These are phyloP conservation scores for Pomatorhinus ruficollis DNA, from an alignment of 2,113 vertebrate species.

Conservation along the genomic window DNA sequence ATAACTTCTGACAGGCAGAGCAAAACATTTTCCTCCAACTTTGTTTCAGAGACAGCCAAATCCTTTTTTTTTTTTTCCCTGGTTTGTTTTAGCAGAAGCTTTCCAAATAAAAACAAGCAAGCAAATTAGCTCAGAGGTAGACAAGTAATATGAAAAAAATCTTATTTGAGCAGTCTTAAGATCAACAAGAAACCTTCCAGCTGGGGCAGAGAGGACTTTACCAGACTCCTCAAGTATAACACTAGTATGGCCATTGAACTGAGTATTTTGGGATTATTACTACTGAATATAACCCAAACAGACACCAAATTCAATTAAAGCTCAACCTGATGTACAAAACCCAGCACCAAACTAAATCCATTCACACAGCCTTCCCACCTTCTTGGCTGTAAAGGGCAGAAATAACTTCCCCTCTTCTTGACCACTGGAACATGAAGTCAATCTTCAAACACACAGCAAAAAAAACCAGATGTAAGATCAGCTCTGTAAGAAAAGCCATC, in stretches of 20 bases:
- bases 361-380: not conserved
- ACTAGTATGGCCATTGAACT: not conserved
- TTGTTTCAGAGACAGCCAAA: conserved; percentile 5
- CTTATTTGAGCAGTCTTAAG: not conserved
- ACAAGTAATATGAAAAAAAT: not conserved
- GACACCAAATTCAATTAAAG: not conserved
- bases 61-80: not conserved
- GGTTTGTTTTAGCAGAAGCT: not conserved
- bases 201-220: not conserved
- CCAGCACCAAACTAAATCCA: not conserved
- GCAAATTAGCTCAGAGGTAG: not conserved
- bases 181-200: not conserved
- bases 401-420: not conserved
- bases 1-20: conserved; percentile 22
- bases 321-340: not conserved
- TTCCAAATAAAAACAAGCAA: conserved; percentile 27
- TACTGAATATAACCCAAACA: not conserved
- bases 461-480: not conserved
- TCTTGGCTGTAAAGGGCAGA: not conserved
- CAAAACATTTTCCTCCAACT: conserved; percentile 7
- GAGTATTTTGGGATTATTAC: not conserved
- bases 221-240: not conserved
- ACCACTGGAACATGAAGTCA: not conserved
- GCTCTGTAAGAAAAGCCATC: not conserved
- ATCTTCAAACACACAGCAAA: not conserved